phyloP scores from a whole-genome alignment of 2,797 vertebrate genomes.

The Hyperoplus lanceolatus region DNA sequence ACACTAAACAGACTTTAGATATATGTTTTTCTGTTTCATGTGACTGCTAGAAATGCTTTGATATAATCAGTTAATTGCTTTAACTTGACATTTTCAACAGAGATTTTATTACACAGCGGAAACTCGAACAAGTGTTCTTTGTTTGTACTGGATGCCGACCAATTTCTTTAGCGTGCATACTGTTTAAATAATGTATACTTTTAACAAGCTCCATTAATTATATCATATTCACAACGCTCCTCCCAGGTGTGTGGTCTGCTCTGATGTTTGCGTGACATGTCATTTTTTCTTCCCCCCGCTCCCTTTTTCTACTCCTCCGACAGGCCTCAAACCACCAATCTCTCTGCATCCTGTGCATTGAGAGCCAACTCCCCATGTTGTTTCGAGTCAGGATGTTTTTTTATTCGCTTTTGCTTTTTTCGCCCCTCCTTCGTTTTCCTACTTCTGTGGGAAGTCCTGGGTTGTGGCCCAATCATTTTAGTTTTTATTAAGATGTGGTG shows the following conservation, averaged over 20 bases:
- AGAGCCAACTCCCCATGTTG: slow-evolving; percentile 50
- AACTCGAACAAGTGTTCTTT: background rate
- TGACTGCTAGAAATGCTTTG: slow-evolving; percentile 18
- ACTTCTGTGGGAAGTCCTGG: slow-evolving; percentile 75
- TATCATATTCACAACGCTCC: slow-evolving; percentile 28
- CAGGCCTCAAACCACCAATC: slow-evolving; percentile 54
- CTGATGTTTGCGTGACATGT: slow-evolving; percentile 75
- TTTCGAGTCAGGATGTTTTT: slow-evolving; percentile 79
- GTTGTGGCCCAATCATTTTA: slow-evolving; percentile 79
- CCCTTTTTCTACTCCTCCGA: slow-evolving; percentile 37
- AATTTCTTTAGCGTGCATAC: slow-evolving; percentile 22
- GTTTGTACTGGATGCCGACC: background rate
- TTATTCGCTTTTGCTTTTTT: slow-evolving; percentile 39
- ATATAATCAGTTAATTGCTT: slow-evolving; percentile 25
- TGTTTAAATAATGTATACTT: slow-evolving; percentile 20
- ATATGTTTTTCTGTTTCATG: slow-evolving; percentile 12
- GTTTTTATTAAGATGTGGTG: slow-evolving; percentile 82
- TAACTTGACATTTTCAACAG: slow-evolving; percentile 30
- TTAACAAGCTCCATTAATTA: slow-evolving; percentile 47
- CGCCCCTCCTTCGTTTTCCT: slow-evolving; percentile 49
- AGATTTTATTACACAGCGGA: slow-evolving; percentile 11
- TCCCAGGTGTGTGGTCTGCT: slow-evolving; percentile 38
- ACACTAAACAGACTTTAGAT: slow-evolving; percentile 11
- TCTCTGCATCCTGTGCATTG: slow-evolving; percentile 70
- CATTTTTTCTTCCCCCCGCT: slow-evolving; percentile 35